These are phyloP conservation scores for Henricia sp. DNA, from an alignment of 53 echinoderm and acorn worm species.

Conservation along the genomic window DNA sequence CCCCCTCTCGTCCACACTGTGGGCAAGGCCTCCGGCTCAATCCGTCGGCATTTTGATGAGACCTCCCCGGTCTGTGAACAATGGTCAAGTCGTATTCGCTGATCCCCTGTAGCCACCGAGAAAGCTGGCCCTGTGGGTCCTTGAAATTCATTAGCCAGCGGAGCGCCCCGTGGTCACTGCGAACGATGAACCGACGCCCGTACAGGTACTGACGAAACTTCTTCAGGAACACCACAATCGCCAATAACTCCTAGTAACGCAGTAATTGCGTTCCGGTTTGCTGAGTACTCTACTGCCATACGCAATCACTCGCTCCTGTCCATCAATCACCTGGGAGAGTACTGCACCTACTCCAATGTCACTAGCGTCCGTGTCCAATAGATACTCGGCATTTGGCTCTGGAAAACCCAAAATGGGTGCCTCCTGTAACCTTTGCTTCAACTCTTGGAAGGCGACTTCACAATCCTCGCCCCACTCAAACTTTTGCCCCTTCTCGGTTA, in stretches of 20 bases:
- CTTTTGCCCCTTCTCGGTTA: neutral
- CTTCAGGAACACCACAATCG: slow-evolving; percentile 12
- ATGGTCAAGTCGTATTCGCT: neutral
- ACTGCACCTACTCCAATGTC: too few species aligned
- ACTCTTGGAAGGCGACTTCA: slow-evolving; percentile 7
- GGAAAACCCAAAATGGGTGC: slow-evolving; percentile 3
- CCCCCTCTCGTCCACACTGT: too few species aligned
- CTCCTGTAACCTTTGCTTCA: neutral
- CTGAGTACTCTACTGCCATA: neutral
- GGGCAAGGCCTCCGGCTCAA: neutral
- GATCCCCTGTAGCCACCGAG: neutral
- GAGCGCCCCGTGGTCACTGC: too few species aligned
- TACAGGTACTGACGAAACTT: slow-evolving; percentile 6
- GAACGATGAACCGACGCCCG: neutral
- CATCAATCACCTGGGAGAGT: too few species aligned
- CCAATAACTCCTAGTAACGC: neutral
- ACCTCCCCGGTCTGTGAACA: too few species aligned
- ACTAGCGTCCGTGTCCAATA: too few species aligned
- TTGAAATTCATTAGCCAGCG: too few species aligned
- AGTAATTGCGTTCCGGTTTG: too few species aligned
- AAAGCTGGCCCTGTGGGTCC: neutral
- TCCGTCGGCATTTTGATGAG: neutral
- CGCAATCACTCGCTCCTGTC: neutral
- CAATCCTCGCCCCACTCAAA: neutral
- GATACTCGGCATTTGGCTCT: too few species aligned